Evolutionary conservation across 2,888 invertebrate species (phyloP), one percentile per base, ranked within the genome.

Genomic region (Trissonchulus latispiculum): DNA sequence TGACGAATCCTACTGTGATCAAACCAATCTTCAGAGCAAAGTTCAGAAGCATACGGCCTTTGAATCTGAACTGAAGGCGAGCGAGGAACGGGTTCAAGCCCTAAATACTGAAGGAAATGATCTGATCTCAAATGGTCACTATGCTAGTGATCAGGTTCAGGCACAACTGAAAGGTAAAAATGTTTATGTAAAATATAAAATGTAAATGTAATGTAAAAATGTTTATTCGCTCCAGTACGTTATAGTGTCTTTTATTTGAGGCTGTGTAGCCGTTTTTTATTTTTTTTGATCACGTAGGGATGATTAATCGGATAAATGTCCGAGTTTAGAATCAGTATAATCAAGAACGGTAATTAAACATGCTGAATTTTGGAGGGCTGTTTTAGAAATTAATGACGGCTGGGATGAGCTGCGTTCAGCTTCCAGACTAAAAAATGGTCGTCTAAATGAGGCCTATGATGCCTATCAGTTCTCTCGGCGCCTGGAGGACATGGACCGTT

Each of bases 1-100:
- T 73, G 97, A 99, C 82, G 95, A 95, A 82, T 93, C 90, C 80
- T 97, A 95, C 84, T 87, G 93, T 72, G 97, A 99, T 80, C 90
- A 31, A 69, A 72, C 36, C 28, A 74, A 71, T 69, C 70, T 75
- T 15, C 93, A 95, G 82, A 91, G 91, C 80, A 96, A 96, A 85
- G 91, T 95, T 36, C 95, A 96, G 83, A 93, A 94, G 83, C 97
- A 99, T 81, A 88, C 90, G 0, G 94, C 95, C 0, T 97, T 97
- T 83, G 95, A 97, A 82, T 91, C 95, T 0, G 97, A 99, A 84
- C 86, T 99, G 36, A 87, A 90, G 8, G 93, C 95, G 31, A 96
- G 95, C 84, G 90, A 92, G 78, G 90, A 90, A 1, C 87, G 79
- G 29, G 74, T 80, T 28, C 73, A 77, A 8, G 75, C 76, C 37